phyloP scores from a whole-genome alignment of 2,888 invertebrate genomes.

The Polydrusus pterygomalis region DNA sequence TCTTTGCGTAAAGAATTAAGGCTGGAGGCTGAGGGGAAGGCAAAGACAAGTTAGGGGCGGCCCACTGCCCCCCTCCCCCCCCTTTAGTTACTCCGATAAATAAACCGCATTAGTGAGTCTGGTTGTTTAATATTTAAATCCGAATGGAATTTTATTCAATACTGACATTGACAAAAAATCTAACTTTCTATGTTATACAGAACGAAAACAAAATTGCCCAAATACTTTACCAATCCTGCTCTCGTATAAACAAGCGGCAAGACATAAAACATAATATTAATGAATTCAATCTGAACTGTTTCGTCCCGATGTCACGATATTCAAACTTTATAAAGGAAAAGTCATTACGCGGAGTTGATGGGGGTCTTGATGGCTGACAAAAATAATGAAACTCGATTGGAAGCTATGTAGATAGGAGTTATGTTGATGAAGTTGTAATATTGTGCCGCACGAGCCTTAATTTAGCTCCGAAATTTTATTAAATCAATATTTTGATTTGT shows the following conservation, averaged over 20 bases:
- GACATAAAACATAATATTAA: conserved; percentile 31
- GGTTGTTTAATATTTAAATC: no score
- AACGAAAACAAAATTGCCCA: not conserved
- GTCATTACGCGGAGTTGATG: conserved; percentile 34
- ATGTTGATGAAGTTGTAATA: not conserved
- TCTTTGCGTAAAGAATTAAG: no score
- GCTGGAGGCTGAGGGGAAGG: no score
- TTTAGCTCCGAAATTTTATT: no score
- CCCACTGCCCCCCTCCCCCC: no score
- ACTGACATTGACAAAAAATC: not conserved
- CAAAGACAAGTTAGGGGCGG: no score
- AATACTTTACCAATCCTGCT: not conserved
- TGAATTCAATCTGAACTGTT: conserved; percentile 15
- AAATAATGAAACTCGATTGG: conserved; percentile 40
- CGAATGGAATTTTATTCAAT: not conserved
- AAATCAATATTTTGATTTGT: not conserved
- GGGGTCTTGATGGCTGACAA: conserved; percentile 36
- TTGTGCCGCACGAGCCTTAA: not conserved
- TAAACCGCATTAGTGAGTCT: no score
- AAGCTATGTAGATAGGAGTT: conserved; percentile 13
- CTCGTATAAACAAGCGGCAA: not conserved
- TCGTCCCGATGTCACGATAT: conserved; percentile 27
- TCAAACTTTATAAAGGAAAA: conserved; percentile 31
- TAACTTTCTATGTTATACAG: not conserved
- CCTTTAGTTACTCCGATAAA: no score